These are phyloP conservation scores for Thereuonema tuberculata DNA, from an alignment of 1,140 invertebrate species.

Conservation along the genomic window DNA sequence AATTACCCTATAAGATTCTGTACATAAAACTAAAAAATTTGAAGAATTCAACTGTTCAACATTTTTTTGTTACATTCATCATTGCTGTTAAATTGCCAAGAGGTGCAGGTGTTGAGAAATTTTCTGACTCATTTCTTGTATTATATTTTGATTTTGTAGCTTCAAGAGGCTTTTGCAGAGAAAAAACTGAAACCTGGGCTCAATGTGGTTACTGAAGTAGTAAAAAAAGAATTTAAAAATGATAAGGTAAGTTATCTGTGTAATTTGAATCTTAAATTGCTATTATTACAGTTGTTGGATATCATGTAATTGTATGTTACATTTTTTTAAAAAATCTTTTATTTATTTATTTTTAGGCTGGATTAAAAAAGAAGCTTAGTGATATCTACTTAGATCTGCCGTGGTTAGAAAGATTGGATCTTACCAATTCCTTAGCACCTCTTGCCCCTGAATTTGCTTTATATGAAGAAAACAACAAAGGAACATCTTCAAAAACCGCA, in stretches of 20 bases:
- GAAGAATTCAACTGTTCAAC: too few species aligned
- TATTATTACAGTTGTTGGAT: background rate
- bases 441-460: conserved; percentile 64
- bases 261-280: background rate
- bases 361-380: conserved; percentile 52
- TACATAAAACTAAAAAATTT: too few species aligned
- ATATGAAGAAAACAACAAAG: conserved; percentile 20
- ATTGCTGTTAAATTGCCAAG: too few species aligned
- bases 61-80: too few species aligned
- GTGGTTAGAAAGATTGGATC: conserved; percentile 75
- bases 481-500: conserved; percentile 43
- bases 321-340: background rate
- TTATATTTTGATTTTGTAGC: background rate
- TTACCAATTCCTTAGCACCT: conserved; percentile 55
- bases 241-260: background rate
- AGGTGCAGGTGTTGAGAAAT: too few species aligned
- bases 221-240: background rate
- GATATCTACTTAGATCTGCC: conserved; percentile 54
- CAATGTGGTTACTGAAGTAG: background rate
- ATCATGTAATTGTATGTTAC: background rate
- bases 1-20: too few species aligned
- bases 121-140: too few species aligned
- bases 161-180: background rate
- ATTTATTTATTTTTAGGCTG: conserved; percentile 34
- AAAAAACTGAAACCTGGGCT: background rate